Base-by-base conservation (phyloP, 2,797 vertebrate genomes). In the Thripadectes ignobilis region DNA sequence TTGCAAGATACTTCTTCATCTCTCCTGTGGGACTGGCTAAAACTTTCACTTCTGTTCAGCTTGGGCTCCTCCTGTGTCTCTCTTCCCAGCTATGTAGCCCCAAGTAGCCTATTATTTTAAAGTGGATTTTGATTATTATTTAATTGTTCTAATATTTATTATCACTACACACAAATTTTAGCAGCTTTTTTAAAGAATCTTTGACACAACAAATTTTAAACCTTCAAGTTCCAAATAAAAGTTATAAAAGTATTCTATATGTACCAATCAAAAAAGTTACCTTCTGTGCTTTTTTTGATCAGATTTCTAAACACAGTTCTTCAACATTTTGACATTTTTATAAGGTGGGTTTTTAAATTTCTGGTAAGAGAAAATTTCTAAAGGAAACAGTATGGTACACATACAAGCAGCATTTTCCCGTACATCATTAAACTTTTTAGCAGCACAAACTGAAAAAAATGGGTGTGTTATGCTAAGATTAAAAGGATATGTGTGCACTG, bases 21-120 rank as follows among this genome's bases (percentile, higher is more conserved):
- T 61, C 13, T 79, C 19, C 23, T 38, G 1, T 57, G 36, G 39
- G 13, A 4, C 4, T 1, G 1, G 14, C n/a, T 32, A n/a, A 6
- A 75, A 26, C 21, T 58, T 63, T 76, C 27, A 19, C 8, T 43
- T 84, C 19, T 48, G 13, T 71, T 80, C 59, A 63, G 19, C 10
- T 45, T 67, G 12, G 21, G 6, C 4, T 62, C 2, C 24, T 58
- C 29, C 45, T 41, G 12, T 38, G 11, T 46, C 14, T 79, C 16
- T 61, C 15, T 62, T 66, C 8, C 18, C 30, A 57, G 30, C 14
- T 38, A 38, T 3, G 4, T 24, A 69, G 8, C 11, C 7, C 8
- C 14, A 48, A 39, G 26, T 22, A n/a, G 24, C 3, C 3, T 13
- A n/a, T 41, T 29, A 1, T 85, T 85, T 65, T 46, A 4, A 58